These are phyloP conservation scores for Vanessa atalanta DNA, from an alignment of 1,140 invertebrate genomes.

Conservation along the genomic window DNA sequence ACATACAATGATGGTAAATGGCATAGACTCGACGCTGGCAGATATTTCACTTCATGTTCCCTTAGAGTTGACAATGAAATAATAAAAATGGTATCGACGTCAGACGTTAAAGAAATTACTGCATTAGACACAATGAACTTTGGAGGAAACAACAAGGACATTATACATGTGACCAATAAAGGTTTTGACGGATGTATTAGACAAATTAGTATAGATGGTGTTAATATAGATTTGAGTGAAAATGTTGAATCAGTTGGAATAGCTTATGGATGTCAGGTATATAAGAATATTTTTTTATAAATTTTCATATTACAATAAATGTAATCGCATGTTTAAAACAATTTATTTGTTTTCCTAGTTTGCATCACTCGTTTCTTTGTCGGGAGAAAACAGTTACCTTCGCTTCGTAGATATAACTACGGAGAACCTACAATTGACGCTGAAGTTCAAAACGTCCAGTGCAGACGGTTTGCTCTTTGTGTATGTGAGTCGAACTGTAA, in stretches of 20 bases:
- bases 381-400: constrained; percentile 84
- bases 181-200: constrained; percentile 98
- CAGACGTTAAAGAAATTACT: constrained; percentile 75
- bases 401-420: constrained; percentile 82
- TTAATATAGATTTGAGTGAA: constrained; percentile 89
- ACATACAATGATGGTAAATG: constrained; percentile 91
- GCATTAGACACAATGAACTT: constrained; percentile 89
- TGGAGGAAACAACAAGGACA: constrained; percentile 90
- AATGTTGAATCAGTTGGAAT: constrained; percentile 90
- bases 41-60: constrained; percentile 84
- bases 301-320: not conserved
- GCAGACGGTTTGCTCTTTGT: constrained; percentile 88
- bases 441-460: constrained; percentile 93
- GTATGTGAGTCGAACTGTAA: constrained; percentile 65
- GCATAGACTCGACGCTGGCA: constrained; percentile 88
- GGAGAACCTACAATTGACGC: constrained; percentile 86
- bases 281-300: not conserved
- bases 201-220: constrained; percentile 87
- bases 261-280: constrained; percentile 92
- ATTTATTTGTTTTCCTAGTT: constrained; percentile 76
- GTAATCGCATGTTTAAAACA: constrained; percentile 11
- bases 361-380: constrained; percentile 82
- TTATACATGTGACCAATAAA: constrained; percentile 83
- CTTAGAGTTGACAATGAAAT: constrained; percentile 86
- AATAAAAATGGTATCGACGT: constrained; percentile 62